phyloP scores from a whole-genome alignment of 2,797 vertebrate genomes.

The Diceros bicornis region DNA sequence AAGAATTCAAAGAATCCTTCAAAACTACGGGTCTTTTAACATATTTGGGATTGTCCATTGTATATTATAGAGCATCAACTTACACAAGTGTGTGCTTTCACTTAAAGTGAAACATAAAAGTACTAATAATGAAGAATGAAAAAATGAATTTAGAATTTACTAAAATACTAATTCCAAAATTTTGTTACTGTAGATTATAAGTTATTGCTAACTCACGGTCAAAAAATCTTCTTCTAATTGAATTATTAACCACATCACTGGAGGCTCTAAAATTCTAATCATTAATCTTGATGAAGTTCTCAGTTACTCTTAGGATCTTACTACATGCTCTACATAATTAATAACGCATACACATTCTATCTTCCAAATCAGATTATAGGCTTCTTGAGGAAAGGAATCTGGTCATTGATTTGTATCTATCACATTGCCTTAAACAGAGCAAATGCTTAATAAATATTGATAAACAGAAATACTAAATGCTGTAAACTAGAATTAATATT shows the following conservation, averaged over 20 bases:
- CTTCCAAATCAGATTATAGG: background rate
- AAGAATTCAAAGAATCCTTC: background rate
- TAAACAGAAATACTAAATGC: constrained; percentile 3
- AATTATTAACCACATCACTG: constrained; percentile 24
- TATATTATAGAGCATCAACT: background rate
- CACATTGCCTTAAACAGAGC: background rate
- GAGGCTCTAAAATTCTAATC: background rate
- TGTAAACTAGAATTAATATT: background rate
- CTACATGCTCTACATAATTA: background rate
- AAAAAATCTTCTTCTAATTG: background rate
- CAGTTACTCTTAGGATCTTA: background rate
- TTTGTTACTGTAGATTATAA: background rate
- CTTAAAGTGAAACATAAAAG: background rate
- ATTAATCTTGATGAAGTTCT: background rate
- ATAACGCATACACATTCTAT: background rate
- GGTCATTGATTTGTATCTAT: background rate
- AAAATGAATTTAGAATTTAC: background rate
- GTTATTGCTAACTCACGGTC: background rate
- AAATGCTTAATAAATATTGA: constrained; percentile 26
- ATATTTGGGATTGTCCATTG: background rate
- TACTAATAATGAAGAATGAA: background rate
- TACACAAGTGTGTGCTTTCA: background rate
- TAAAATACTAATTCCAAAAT: background rate
- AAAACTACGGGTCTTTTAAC: background rate
- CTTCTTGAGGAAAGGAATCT: background rate